These are phyloP conservation scores for Acanthococcus lagerstroemiae DNA, from an alignment of 2,888 invertebrate species.

Conservation along the genomic window DNA sequence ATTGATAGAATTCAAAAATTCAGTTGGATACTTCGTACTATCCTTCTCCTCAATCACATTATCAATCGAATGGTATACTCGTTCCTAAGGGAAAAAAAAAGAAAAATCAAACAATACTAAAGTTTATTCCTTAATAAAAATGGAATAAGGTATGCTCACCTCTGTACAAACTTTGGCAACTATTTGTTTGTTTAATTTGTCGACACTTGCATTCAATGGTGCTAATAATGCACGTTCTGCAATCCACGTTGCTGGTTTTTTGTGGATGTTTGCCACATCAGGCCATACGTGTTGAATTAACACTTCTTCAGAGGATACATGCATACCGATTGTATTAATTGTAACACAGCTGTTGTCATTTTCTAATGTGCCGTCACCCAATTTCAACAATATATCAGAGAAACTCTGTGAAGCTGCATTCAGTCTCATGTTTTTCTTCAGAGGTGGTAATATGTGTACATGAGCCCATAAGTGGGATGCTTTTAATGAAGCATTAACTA, in stretches of 20 bases:
- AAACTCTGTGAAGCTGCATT: slow-evolving; percentile 38
- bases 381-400: slow-evolving; percentile 37
- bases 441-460: slow-evolving; percentile 33
- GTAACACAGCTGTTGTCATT: slow-evolving; percentile 1
- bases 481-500: slow-evolving; percentile 15
- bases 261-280: slow-evolving; percentile 11
- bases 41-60: neutral
- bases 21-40: slow-evolving; percentile 1
- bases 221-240: slow-evolving; percentile 29
- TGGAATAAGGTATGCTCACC: neutral
- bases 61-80: neutral
- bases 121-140: neutral
- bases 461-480: slow-evolving; percentile 12
- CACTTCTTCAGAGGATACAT: neutral
- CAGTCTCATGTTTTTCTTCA: slow-evolving; percentile 38
- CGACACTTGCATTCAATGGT: slow-evolving; percentile 18
- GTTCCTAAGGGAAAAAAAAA: too few species aligned
- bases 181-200: slow-evolving; percentile 20
- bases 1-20: slow-evolving; percentile 31
- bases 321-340: neutral
- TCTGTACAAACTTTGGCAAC: slow-evolving; percentile 3
- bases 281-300: slow-evolving; percentile 9
- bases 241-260: slow-evolving; percentile 17
- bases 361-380: slow-evolving; percentile 37
- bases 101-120: neutral